Percentiles rank a stretch among this genome's conserved stretches.
Evolutionary conservation across 1,140 invertebrate species (phyloP).

Genomic region (Heliothis subflexa): DNA sequence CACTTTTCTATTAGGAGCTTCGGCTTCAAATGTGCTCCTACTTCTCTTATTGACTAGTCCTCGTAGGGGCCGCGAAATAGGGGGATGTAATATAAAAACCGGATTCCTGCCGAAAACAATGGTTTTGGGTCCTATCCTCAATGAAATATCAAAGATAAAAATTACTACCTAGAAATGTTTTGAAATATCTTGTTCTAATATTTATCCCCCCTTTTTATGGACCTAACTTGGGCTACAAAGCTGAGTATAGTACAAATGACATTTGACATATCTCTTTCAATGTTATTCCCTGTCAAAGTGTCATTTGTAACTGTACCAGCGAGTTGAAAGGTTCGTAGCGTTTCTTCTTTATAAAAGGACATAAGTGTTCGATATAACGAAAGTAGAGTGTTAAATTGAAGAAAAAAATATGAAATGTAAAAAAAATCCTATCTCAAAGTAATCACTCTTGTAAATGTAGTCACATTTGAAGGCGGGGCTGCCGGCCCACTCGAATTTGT

Average conservation of each 20-base stretch:
- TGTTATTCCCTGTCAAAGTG: not conserved
- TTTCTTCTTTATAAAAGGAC: conserved; percentile 8
- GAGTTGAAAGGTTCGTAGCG: not conserved
- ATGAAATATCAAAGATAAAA: too few species aligned
- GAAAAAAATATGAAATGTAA: conserved; percentile 42
- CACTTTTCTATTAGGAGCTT: not conserved
- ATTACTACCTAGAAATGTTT: too few species aligned
- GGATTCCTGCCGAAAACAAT: too few species aligned
- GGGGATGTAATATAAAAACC: too few species aligned
- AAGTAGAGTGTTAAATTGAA: conserved; percentile 20
- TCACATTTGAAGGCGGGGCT: conserved; percentile 13
- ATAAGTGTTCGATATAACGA: conserved; percentile 2
- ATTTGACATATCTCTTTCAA: not conserved
- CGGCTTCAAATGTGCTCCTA: not conserved
- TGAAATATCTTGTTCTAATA: too few species aligned
- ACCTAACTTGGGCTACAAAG: not conserved
- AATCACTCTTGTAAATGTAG: not conserved
- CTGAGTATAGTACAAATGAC: not conserved
- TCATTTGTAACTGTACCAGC: not conserved
- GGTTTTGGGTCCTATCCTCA: too few species aligned
- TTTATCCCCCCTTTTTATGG: too few species aligned
- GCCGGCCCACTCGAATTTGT: conserved; percentile 35
- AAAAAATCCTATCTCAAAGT: conserved; percentile 25
- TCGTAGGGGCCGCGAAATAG: too few species aligned
- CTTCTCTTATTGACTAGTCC: too few species aligned